A percentile compares a stretch with the other conserved stretches of the same genome.
Evolutionary conservation across 2,113 vertebrate genomes (phyloP).

Genomic region (Amblyopsis rosae): DNA sequence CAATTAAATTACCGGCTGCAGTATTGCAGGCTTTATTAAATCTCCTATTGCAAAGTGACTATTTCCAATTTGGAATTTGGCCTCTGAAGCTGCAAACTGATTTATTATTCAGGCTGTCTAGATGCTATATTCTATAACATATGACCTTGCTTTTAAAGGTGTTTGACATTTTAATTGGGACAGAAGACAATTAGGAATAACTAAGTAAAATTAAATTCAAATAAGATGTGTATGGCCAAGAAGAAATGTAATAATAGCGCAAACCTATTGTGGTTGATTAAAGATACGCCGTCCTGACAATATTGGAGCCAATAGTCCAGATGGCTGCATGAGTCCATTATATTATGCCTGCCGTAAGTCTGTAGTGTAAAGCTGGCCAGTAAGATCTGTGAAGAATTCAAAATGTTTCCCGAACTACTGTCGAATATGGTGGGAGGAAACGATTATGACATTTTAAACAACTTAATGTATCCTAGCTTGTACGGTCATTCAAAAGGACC

Average conservation of each 20-base stretch:
- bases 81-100: conserved; percentile 48
- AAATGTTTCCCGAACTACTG: too few relatives aligned
- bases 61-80: conserved; percentile 57
- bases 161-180: conserved; percentile 47
- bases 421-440: too few relatives aligned
- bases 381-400: too few relatives aligned
- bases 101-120: conserved; percentile 44
- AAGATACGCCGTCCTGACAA: conserved; percentile 17
- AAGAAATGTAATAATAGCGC: conserved; percentile 19
- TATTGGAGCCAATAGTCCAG: conserved; percentile 15
- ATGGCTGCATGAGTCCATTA: neutral
- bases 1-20: conserved; percentile 65
- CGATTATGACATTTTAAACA: too few relatives aligned
- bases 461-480: too few relatives aligned
- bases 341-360: neutral
- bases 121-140: conserved; percentile 22
- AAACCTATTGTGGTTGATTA: conserved; percentile 37
- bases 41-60: conserved; percentile 43
- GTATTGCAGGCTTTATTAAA: conserved; percentile 56
- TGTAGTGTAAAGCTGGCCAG: too few relatives aligned
- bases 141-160: conserved; percentile 54
- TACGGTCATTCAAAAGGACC: too few relatives aligned
- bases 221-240: conserved; percentile 31
- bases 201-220: conserved; percentile 24
- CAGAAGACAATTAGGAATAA: conserved; percentile 35